These are phyloP conservation scores for Pipra filicauda DNA, from an alignment of 2,113 vertebrate species.

Conservation along the genomic window DNA sequence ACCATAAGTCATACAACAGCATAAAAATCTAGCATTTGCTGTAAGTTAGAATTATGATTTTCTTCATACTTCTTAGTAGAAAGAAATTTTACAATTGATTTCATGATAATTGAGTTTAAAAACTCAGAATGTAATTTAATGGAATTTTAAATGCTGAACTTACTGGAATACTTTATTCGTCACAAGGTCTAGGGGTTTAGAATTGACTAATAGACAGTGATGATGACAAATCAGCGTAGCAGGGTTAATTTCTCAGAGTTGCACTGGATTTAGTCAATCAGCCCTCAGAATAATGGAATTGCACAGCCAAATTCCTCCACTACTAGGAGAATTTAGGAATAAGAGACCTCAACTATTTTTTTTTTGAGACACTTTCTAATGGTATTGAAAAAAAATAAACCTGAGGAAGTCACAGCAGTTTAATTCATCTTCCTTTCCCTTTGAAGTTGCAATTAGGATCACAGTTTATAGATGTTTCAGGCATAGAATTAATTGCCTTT, in stretches of 20 bases:
- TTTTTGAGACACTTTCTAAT: not conserved
- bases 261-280: slow-evolving; percentile 23
- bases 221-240: slow-evolving; percentile 58
- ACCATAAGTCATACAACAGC: not conserved
- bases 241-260: slow-evolving; percentile 48
- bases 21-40: not conserved
- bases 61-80: not conserved
- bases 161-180: slow-evolving; percentile 56
- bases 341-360: not conserved
- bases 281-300: not conserved
- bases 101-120: slow-evolving; percentile 53
- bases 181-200: slow-evolving; percentile 18
- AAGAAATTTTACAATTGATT: slow-evolving; percentile 49
- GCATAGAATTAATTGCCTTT: not conserved
- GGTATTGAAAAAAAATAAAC: not conserved
- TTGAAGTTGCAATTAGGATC: not conserved
- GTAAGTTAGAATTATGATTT: not conserved
- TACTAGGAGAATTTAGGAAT: not conserved
- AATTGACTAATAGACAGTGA: slow-evolving; percentile 59
- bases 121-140: slow-evolving; percentile 45
- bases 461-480: not conserved
- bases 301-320: not conserved
- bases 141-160: slow-evolving; percentile 43
- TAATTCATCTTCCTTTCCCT: not conserved
- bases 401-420: not conserved